Conservation (phyloP, 2,888 invertebrate species). For the Cacoxenus indagator region DNA sequence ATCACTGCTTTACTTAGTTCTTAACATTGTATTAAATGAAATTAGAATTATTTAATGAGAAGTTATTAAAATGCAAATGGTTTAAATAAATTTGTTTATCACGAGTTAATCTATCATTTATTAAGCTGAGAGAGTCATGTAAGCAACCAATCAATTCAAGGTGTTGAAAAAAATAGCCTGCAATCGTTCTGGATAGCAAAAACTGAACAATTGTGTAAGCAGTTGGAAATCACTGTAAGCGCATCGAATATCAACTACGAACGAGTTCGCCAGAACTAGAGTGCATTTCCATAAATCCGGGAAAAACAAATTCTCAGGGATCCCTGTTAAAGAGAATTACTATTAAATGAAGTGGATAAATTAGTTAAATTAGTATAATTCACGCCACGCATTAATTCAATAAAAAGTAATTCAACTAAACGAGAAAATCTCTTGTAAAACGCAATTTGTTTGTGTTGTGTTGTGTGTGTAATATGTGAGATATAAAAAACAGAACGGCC, state of each 20-base stretch:
- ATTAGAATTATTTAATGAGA: background rate
- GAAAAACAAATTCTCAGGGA: background rate
- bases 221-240: constrained; percentile 28
- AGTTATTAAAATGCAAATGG: background rate
- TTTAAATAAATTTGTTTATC: background rate
- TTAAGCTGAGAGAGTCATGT: no score
- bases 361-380: constrained; percentile 63
- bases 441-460: background rate
- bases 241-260: constrained; percentile 26
- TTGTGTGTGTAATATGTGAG: constrained; percentile 6
- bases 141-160: no score
- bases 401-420: constrained; percentile 23
- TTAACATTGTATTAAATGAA: background rate
- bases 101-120: background rate
- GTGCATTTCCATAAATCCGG: background rate
- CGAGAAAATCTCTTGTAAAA: background rate
- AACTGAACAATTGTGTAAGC: background rate
- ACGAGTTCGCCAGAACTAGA: background rate
- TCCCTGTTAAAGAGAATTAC: background rate
- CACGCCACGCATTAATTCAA: constrained; percentile 53
- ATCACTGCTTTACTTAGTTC: background rate
- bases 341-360: constrained; percentile 36
- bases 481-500: background rate
- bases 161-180: no score
- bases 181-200: background rate